phyloP scores from a whole-genome alignment of 2,113 vertebrate species.

The Oreotrochilus melanogaster region DNA sequence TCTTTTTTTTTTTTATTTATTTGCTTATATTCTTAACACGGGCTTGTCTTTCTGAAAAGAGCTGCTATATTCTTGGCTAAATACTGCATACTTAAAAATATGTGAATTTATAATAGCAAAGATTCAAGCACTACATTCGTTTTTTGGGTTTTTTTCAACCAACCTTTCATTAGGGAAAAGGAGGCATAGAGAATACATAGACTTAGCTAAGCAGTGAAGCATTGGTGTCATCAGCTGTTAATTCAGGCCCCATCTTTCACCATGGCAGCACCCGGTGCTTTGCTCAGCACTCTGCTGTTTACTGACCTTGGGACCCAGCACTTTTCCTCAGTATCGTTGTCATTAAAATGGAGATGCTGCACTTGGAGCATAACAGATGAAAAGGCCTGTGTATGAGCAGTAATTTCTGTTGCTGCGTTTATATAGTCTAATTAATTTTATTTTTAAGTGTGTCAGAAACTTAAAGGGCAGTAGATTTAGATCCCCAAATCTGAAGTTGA shows the following conservation, averaged over 20 bases:
- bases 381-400: background rate
- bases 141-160: background rate
- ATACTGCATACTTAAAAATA: background rate
- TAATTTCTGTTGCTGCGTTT: accelerated
- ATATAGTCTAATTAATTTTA: background rate
- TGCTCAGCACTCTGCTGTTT: background rate
- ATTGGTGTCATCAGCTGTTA: background rate
- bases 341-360: background rate
- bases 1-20: accelerated
- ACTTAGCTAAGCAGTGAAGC: background rate
- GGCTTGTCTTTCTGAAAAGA: background rate
- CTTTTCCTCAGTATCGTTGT: background rate
- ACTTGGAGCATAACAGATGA: background rate
- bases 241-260: background rate
- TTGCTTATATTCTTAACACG: accelerated
- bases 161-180: background rate
- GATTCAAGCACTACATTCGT: background rate
- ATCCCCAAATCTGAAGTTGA: background rate
- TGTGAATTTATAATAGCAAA: accelerated
- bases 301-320: background rate
- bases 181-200: accelerated
- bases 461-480: background rate
- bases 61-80: accelerated
- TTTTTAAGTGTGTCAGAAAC: background rate
- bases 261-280: background rate